Evolutionary conservation across 2,888 invertebrate species (phyloP).

Genomic region (Blastobasis adustella): DNA sequence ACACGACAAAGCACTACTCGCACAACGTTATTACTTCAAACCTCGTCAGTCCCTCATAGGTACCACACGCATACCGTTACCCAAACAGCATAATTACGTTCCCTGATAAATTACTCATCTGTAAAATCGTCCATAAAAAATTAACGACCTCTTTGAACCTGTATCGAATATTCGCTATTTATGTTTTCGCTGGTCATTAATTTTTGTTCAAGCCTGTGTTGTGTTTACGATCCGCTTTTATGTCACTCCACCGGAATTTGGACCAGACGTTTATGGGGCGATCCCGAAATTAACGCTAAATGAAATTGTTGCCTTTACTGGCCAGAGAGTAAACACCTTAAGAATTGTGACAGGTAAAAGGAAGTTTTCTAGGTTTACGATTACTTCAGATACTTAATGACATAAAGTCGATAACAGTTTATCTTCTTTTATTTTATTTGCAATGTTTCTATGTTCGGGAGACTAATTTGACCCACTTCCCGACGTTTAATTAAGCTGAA

Average conservation of each 20-base stretch:
- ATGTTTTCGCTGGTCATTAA: constrained; percentile 29
- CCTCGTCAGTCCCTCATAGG: too few species aligned
- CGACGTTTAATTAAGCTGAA: too few species aligned
- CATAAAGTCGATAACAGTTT: too few species aligned
- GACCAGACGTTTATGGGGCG: constrained; percentile 38
- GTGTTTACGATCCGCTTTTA: constrained; percentile 42
- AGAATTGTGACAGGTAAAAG: neutral
- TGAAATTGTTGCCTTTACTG: constrained; percentile 27
- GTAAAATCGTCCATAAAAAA: constrained; percentile 18
- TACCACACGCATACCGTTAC: too few species aligned
- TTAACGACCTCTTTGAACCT: constrained; percentile 15
- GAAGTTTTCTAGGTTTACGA: neutral
- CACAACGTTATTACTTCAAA: too few species aligned
- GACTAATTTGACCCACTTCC: too few species aligned
- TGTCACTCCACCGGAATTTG: constrained; percentile 31
- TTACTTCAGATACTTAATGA: neutral
- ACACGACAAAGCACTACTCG: too few species aligned
- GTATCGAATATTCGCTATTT: constrained; percentile 27
- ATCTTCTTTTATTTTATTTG: neutral
- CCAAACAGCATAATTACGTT: too few species aligned
- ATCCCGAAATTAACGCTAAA: constrained; percentile 32
- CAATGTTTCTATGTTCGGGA: neutral
- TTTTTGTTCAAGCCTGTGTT: constrained; percentile 36
- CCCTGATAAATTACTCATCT: neutral
- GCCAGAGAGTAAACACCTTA: constrained; percentile 4